A percentile compares a stretch with the other conserved stretches of the same genome.
phyloP scores from a whole-genome alignment of 2,888 invertebrate species.

The Ptycholaimellus sp. region DNA sequence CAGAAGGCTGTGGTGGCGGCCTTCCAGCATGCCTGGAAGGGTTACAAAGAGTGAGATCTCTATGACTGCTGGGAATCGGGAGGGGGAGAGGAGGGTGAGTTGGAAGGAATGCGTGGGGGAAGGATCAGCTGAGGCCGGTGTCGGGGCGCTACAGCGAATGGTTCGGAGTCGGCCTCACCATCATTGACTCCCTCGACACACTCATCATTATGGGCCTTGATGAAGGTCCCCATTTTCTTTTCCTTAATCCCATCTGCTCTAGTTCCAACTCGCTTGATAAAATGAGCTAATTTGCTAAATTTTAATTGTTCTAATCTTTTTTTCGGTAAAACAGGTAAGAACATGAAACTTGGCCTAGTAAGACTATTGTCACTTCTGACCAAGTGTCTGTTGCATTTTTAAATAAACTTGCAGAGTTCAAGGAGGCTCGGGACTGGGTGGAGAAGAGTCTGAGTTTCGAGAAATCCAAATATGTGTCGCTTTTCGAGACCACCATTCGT shows the following conservation, averaged over 20 bases:
- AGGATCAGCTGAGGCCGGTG: slow-evolving; percentile 77
- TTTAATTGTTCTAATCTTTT: background rate
- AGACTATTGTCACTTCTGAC: too few species aligned
- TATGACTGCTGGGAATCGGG: too few species aligned
- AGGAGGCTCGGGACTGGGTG: slow-evolving; percentile 69
- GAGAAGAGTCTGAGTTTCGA: slow-evolving; percentile 54
- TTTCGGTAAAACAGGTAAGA: background rate
- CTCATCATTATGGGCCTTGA: slow-evolving; percentile 79
- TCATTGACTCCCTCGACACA: slow-evolving; percentile 81
- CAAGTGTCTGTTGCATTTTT: too few species aligned
- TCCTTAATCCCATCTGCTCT: too few species aligned
- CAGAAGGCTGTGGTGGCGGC: slow-evolving; percentile 65
- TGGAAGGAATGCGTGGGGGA: slow-evolving; percentile 96
- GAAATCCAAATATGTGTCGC: slow-evolving; percentile 38
- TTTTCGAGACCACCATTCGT: slow-evolving; percentile 22
- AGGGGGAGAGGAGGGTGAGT: too few species aligned
- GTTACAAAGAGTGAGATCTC: slow-evolving; percentile 68
- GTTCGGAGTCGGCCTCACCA: slow-evolving; percentile 85
- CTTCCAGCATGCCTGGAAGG: slow-evolving; percentile 75
- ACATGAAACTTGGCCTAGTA: too few species aligned
- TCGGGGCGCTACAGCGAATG: slow-evolving; percentile 60
- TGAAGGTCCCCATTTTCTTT: slow-evolving; percentile 39
- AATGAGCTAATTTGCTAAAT: background rate
- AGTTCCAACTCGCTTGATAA: too few species aligned
- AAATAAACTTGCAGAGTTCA: slow-evolving; percentile 41